A percentile compares a stretch with the other conserved stretches of the same genome.
Conservation (phyloP, 2,113 vertebrate species). For the Hippocampus mohnikei region DNA sequence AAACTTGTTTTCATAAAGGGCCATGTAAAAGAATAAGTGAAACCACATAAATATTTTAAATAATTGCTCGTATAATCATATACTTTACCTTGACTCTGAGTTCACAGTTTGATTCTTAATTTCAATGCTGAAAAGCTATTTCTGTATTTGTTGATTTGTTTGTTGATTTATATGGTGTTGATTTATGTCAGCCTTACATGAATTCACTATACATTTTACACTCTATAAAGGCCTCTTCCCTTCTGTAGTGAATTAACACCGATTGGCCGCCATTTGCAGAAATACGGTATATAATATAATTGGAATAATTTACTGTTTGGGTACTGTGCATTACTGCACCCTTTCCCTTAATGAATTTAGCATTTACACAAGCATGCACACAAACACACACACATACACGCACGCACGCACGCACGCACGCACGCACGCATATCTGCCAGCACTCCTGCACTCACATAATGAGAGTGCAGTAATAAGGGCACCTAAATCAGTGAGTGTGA, state of each 20-base stretch:
- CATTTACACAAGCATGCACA: background rate
- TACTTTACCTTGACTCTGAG: no score
- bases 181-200: no score
- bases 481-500: conserved; percentile 49
- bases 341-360: background rate
- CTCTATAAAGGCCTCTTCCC: no score
- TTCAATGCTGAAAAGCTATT: no score
- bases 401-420: background rate
- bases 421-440: background rate
- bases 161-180: no score
- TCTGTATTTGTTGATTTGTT: no score
- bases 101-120: no score
- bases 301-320: conserved; percentile 24
- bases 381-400: background rate
- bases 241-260: background rate
- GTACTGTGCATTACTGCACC: background rate
- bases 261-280: background rate
- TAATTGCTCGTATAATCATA: no score
- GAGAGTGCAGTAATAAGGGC: conserved; percentile 34
- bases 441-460: background rate
- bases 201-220: no score
- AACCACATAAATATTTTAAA: no score
- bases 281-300: background rate
- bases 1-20: no score
- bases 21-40: no score